Evolutionary conservation across 2,113 vertebrate species (phyloP).

Genomic region (Ranitomeya variabilis): DNA sequence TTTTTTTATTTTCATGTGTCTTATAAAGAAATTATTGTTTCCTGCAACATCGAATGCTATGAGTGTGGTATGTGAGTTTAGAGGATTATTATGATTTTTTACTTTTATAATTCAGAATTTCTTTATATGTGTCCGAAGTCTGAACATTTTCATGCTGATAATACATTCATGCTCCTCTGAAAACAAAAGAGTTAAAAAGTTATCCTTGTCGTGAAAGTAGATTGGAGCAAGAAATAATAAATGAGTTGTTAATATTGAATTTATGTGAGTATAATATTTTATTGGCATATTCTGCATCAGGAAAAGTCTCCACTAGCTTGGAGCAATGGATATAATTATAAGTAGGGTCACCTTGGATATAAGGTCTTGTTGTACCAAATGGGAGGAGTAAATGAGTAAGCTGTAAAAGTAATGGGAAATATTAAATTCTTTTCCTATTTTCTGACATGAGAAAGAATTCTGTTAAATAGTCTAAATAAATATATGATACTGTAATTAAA

Average conservation of each 20-base stretch:
- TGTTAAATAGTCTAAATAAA: neutral
- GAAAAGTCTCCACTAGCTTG: neutral
- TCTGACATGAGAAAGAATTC: neutral
- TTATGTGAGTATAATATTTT: neutral
- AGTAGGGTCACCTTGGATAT: slow-evolving; percentile 3
- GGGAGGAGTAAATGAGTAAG: neutral
- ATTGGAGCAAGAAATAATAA: neutral
- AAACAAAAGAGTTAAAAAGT: neutral
- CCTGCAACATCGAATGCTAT: too few relatives aligned
- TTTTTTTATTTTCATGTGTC: neutral
- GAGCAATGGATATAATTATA: neutral
- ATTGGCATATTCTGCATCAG: neutral
- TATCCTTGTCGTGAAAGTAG: neutral
- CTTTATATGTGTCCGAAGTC: neutral
- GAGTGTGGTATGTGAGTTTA: too few relatives aligned
- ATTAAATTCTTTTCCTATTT: neutral
- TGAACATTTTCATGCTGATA: neutral
- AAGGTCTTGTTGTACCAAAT: neutral
- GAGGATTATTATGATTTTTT: too few relatives aligned
- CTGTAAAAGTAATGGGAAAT: neutral
- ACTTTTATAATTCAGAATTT: too few relatives aligned
- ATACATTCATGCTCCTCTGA: neutral
- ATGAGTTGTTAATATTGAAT: neutral
- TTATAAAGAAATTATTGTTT: too few relatives aligned
- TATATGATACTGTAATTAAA: neutral